Evolutionary conservation across 2,797 vertebrate genomes (phyloP).

Genomic region (Microctenopoma steveboyesi): DNA sequence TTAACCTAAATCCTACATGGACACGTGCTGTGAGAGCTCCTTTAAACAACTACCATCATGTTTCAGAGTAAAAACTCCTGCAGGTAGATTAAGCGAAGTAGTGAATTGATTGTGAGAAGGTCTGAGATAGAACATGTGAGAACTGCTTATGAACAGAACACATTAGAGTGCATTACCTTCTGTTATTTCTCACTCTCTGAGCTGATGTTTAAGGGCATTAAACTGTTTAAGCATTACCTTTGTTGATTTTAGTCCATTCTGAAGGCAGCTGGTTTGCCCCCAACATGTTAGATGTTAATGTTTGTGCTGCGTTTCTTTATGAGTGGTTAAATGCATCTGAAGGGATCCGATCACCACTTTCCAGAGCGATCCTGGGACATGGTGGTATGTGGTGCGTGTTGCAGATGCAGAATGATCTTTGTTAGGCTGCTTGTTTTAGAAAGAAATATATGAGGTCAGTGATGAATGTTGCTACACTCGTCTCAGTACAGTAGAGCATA

Average conservation of each 20-base stretch:
- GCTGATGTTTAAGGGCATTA: background rate
- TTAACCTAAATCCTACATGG: background rate
- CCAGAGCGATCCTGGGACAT: background rate
- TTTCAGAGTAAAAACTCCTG: background rate
- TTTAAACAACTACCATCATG: background rate
- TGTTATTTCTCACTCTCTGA: background rate
- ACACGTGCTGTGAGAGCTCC: background rate
- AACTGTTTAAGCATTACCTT: background rate
- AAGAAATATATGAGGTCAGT: conserved; percentile 25
- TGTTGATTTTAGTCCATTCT: background rate
- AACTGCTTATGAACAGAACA: background rate
- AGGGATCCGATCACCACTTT: background rate
- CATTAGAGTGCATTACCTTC: background rate
- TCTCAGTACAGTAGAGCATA: background rate
- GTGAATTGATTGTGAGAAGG: background rate
- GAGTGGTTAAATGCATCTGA: background rate
- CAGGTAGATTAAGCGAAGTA: conserved; percentile 6
- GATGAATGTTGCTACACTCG: conserved; percentile 10
- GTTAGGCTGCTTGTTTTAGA: conserved; percentile 1
- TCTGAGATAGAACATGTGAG: background rate
- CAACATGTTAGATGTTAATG: background rate
- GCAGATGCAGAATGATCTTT: background rate
- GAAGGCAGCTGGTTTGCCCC: conserved; percentile 38
- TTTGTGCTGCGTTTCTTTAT: background rate
- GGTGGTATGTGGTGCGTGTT: background rate